Conservation (phyloP, 2,888 invertebrate species). For the Onthophagus sagittarius region DNA sequence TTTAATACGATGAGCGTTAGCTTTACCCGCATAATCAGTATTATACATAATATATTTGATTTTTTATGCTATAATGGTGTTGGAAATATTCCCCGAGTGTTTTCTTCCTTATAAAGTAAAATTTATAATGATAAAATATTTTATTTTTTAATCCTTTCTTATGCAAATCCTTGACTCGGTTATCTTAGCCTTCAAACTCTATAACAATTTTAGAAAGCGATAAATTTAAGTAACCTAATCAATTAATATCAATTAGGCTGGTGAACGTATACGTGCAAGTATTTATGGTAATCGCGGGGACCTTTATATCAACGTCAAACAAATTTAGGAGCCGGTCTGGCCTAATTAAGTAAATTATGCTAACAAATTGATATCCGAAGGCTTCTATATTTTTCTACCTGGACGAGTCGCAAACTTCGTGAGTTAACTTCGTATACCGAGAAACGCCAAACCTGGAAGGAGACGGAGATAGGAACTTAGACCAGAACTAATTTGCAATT, state of each 20-base stretch:
- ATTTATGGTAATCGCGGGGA: slow-evolving; percentile 14
- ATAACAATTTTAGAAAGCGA: not conserved
- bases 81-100: not conserved
- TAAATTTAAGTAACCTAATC: not conserved
- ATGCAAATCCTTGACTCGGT: not conserved
- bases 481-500: slow-evolving; percentile 37
- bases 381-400: not conserved
- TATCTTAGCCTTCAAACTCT: not conserved
- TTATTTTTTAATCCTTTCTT: not conserved
- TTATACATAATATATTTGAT: not conserved
- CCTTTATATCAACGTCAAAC: slow-evolving; percentile 21
- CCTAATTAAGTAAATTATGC: slow-evolving; percentile 24
- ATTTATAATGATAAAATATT: not conserved
- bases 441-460: not conserved
- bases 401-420: not conserved
- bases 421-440: not conserved
- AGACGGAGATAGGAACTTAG: slow-evolving; percentile 25
- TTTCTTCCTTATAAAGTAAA: not conserved
- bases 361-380: slow-evolving; percentile 20
- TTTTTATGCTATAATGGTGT: not conserved
- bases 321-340: slow-evolving; percentile 22
- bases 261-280: slow-evolving; percentile 18
- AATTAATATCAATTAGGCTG: not conserved
- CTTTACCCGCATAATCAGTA: not conserved
- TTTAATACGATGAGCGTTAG: not conserved